Percentiles rank a stretch among this genome's conserved stretches.
phyloP scores from a whole-genome alignment of 2,113 vertebrate genomes.

The Echinops telfairi region DNA sequence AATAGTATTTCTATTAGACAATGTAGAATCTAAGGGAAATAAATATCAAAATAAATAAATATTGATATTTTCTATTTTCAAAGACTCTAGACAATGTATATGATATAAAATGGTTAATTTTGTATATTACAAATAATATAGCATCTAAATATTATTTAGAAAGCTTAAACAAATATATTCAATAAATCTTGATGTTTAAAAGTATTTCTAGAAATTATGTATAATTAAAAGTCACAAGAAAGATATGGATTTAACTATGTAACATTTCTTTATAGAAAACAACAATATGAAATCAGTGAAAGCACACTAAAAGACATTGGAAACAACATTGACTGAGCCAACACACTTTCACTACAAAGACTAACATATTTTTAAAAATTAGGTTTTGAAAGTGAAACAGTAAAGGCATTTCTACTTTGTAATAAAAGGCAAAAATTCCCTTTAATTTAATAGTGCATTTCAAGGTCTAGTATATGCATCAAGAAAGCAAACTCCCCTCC shows the following conservation, averaged over 20 bases:
- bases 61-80: background rate
- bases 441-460: background rate
- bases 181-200: background rate
- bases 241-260: background rate
- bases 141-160: background rate
- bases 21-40: background rate
- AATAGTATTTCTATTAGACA: conserved; percentile 6
- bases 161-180: background rate
- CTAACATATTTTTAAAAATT: background rate
- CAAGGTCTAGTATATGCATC: background rate
- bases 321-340: background rate
- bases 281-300: background rate
- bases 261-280: background rate
- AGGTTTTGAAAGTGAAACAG: background rate
- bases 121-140: background rate
- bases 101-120: background rate
- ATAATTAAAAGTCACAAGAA: background rate
- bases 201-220: background rate
- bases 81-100: background rate
- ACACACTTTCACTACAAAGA: background rate
- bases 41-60: background rate
- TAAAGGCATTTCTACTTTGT: background rate
- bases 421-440: background rate
- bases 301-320: background rate
- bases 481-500: background rate